Evolutionary conservation across 2,113 vertebrate species (phyloP).

Genomic region (Podilymbus podiceps): DNA sequence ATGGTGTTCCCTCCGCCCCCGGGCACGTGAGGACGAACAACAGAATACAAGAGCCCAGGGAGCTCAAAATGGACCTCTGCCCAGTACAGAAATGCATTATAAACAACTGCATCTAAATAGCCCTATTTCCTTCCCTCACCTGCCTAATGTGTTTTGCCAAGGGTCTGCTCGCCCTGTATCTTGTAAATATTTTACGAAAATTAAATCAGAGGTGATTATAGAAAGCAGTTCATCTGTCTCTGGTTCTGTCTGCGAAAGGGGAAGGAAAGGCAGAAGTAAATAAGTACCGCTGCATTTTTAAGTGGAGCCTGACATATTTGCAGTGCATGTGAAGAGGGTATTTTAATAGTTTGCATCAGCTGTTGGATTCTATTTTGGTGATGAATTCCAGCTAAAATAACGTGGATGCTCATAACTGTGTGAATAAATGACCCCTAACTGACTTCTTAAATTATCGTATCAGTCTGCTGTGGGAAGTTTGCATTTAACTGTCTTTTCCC

Average conservation of each 20-base stretch:
- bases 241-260: background rate
- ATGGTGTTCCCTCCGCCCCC: background rate
- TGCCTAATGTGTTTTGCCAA: constrained; percentile 12
- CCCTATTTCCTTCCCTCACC: background rate
- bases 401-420: constrained; percentile 29
- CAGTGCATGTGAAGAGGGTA: constrained; percentile 20
- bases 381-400: constrained; percentile 67
- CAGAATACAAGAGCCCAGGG: background rate
- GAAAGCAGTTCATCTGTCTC: background rate
- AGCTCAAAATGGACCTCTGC: background rate
- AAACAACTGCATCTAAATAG: background rate
- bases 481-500: background rate
- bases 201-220: constrained; percentile 14
- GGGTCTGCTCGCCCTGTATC: background rate
- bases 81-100: background rate
- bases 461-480: constrained; percentile 30
- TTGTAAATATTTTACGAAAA: background rate
- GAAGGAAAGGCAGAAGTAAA: background rate
- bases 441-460: constrained; percentile 2
- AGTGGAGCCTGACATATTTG: constrained; percentile 30
- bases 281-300: background rate
- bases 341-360: constrained; percentile 69
- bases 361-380: constrained; percentile 66
- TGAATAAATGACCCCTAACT: constrained; percentile 58
- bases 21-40: background rate